Base-by-base conservation (phyloP, 2,888 invertebrate genomes). In the Hemaris fuciformis region DNA sequence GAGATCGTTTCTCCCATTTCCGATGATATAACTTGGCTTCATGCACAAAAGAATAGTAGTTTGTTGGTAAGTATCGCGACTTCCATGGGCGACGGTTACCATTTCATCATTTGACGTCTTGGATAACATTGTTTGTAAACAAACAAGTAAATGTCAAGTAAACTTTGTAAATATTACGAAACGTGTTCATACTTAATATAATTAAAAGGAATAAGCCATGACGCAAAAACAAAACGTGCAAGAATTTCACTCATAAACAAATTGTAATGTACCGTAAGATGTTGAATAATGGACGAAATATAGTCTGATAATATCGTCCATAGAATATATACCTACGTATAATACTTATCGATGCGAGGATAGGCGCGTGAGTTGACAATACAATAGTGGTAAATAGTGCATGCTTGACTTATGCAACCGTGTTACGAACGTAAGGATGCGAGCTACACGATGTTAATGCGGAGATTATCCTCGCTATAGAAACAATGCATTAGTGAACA, bases 211-310 rank as follows among this genome's bases (percentile, higher is more conserved):
- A 53, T 31, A 53, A 31, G 7, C 27, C 2, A 18, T 53, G 31
- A 20, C 3, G 31, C 27, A 27, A 23, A 60, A 63, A 63, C 46
- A 62, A 57, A 57, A 67, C 72, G 67, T 70, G 67, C 25, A 65
- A 64, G 66, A 64, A 73, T 71, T 65, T 63, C 48, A 62, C 63
- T 62, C 61, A 48, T 68, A 70, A 69, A 68, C 65, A 61, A 63
- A 38, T 60, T 48, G 48, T 48, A 48, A 27, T 53, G 31, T 53
- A 27, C 53, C 53, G 61, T 62, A 53, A 61, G 27, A 65, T 64
- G 65, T 69, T 66, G 71, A 73, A 71, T 73, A 71, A 66, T 62
- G 66, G 66, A 68, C 57, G 62, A 63, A 60, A 68, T 71, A 69
- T 65, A 64, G 63, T 53, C 18, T 48, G 62, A 65, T 63, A 70